These are phyloP conservation scores for Steatornis caripensis DNA, from an alignment of 2,113 vertebrate species.

Conservation along the genomic window DNA sequence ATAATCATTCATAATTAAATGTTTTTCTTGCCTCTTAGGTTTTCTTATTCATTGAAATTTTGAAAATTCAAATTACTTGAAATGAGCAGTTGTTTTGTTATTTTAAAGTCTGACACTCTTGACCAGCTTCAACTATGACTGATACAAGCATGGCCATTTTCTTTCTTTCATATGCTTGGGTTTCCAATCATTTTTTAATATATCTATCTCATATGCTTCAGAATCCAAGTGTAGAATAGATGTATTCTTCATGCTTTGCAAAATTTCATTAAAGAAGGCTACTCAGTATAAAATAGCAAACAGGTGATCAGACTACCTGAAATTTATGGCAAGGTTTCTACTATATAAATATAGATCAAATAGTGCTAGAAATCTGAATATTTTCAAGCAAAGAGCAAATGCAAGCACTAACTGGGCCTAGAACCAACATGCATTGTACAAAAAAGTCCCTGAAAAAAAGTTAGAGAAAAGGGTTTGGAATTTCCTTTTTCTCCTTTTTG, in stretches of 20 bases:
- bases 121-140: not conserved
- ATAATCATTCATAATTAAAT: not conserved
- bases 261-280: not conserved
- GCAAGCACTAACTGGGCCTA: not conserved
- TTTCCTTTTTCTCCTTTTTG: not conserved
- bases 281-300: not conserved
- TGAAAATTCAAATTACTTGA: not conserved
- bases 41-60: not conserved
- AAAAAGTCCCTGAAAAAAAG: not conserved
- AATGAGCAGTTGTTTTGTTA: not conserved
- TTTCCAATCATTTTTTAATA: not conserved
- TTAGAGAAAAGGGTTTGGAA: not conserved
- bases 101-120: not conserved
- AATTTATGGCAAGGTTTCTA: not conserved
- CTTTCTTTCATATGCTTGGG: accelerated
- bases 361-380: not conserved
- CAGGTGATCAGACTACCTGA: not conserved
- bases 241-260: not conserved
- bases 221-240: not conserved
- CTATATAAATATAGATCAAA: not conserved
- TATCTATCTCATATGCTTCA: not conserved
- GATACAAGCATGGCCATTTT: not conserved
- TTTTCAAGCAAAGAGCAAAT: not conserved
- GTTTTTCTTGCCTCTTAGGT: not conserved
- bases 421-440: not conserved